Percentiles rank a stretch among this genome's conserved stretches.
Conservation (phyloP, 2,113 vertebrate species). For the Circaetus cinerascens region DNA sequence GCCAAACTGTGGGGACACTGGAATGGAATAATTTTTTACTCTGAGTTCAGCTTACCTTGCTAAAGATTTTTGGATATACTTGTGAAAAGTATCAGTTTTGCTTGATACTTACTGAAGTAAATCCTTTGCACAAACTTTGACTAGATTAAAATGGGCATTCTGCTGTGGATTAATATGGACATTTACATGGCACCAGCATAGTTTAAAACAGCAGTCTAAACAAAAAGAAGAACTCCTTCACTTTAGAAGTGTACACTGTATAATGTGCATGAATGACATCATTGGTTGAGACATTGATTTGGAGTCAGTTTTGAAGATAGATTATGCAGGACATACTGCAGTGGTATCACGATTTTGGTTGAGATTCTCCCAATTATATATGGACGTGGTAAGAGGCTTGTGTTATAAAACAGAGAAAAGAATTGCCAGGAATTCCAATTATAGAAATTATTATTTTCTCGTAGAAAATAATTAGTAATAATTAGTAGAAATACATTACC, state of each 20-base stretch:
- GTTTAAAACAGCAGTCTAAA: background rate
- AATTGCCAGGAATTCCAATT: background rate
- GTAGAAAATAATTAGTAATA: background rate
- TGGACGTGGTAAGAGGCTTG: accelerated
- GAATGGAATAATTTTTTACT: background rate
- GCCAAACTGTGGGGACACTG: background rate
- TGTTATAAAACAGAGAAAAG: background rate
- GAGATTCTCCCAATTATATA: background rate
- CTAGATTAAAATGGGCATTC: background rate
- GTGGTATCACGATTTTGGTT: background rate
- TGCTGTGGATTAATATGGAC: background rate
- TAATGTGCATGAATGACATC: background rate
- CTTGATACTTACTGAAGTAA: background rate
- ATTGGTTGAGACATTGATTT: background rate
- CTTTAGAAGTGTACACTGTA: background rate
- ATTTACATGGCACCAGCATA: background rate
- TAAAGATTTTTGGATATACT: background rate
- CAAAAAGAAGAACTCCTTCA: background rate
- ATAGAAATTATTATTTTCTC: background rate
- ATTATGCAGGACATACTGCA: background rate
- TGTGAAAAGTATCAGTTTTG: background rate
- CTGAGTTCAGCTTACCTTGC: background rate
- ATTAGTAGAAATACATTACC: background rate
- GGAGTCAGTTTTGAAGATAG: background rate
- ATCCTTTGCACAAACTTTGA: background rate